phyloP scores from a whole-genome alignment of 2,797 vertebrate species.

The Eurystomus glaucurus region DNA sequence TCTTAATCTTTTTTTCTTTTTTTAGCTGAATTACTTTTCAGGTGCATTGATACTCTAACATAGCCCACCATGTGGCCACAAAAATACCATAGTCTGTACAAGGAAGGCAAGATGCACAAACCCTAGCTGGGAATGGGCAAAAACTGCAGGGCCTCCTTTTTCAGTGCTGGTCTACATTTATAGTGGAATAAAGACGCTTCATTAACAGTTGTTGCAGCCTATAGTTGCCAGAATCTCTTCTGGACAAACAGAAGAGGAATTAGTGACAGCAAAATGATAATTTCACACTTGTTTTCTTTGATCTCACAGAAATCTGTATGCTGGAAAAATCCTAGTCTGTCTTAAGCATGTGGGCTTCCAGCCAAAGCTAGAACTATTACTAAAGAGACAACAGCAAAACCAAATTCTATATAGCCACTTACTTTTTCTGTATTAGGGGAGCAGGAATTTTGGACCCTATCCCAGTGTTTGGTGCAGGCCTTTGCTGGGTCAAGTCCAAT shows the following conservation, averaged over 20 bases:
- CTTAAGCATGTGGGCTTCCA: neutral
- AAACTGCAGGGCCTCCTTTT: neutral
- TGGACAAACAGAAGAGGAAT: constrained; percentile 17
- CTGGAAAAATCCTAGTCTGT: neutral
- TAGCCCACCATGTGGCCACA: neutral
- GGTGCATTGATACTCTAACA: neutral
- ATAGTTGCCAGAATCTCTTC: neutral
- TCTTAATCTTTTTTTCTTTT: neutral
- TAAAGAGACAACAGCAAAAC: neutral
- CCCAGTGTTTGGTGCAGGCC: neutral
- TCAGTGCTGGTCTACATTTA: neutral
- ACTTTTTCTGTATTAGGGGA: neutral
- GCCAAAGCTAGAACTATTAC: neutral
- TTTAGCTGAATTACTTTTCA: neutral
- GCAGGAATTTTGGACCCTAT: neutral
- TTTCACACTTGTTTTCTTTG: neutral
- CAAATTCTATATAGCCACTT: neutral
- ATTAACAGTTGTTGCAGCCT: neutral
- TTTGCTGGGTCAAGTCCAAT: neutral
- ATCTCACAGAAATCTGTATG: neutral
- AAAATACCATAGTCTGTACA: neutral
- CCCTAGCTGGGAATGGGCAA: neutral
- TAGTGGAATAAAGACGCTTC: neutral
- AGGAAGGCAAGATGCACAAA: neutral
- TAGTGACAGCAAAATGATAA: neutral